Percentiles rank a stretch among this genome's conserved stretches.
Conservation (phyloP, 2,797 vertebrate species). For the Premnoplex brunnescens region DNA sequence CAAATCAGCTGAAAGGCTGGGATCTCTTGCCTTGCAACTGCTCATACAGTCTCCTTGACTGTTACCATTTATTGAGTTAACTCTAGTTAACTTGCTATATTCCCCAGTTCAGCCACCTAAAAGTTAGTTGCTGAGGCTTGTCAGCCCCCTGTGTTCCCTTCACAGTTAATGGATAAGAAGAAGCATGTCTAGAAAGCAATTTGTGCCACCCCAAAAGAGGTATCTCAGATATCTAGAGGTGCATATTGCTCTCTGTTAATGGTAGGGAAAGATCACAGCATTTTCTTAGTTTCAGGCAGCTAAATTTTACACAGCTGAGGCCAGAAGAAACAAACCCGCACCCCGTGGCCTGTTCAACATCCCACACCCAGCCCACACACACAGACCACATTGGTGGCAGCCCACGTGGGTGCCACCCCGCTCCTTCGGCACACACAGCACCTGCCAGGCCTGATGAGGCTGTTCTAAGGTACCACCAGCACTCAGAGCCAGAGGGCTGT, state of each 20-base stretch:
- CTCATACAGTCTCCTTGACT: background rate
- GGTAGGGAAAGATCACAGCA: background rate
- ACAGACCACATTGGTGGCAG: background rate
- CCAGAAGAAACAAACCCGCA: background rate
- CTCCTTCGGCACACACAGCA: background rate
- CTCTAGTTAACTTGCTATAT: background rate
- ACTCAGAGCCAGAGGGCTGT: background rate
- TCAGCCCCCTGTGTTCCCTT: background rate
- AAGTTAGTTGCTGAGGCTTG: background rate
- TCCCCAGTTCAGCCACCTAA: background rate
- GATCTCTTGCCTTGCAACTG: background rate
- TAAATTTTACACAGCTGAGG: background rate
- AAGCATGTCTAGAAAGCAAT: background rate
- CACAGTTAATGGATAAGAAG: background rate
- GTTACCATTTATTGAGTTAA: background rate
- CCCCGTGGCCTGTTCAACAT: fast-evolving
- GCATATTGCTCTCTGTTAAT: fast-evolving
- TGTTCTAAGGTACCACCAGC: background rate
- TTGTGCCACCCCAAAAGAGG: background rate
- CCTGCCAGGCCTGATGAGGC: background rate
- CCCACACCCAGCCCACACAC: fast-evolving
- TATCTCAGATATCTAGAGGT: background rate
- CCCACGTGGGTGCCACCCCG: fast-evolving
- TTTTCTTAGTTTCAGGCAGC: background rate
- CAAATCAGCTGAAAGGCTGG: background rate